Base-by-base conservation (phyloP, 2,888 invertebrate genomes). In the Drosophila infuscata region DNA sequence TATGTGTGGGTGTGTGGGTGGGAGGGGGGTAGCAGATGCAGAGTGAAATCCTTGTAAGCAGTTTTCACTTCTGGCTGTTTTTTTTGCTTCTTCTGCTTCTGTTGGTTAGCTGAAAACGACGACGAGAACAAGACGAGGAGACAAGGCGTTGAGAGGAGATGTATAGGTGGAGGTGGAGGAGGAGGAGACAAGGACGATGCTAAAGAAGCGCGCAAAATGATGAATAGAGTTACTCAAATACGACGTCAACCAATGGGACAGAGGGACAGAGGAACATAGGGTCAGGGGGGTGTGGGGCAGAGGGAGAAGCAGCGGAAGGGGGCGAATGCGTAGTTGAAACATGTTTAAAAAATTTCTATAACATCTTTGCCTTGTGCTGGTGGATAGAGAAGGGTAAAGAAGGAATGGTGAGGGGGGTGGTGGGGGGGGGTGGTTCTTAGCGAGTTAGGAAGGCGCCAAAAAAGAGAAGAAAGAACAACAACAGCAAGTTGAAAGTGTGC, bases 181-280 rank as follows among this genome's bases (percentile, higher is more conserved):
- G 4, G 15, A 25, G 25, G 25, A 46, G 49, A 57, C 56, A 53
- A 62, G 56, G 62, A 54, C 63, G 68, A 57, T 30, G 73, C 81
- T 61, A 76, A 81, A 51, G 70, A 83, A 76, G 77, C 83, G 78
- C 79, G 67, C 87, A 88, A 88, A 90, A 86, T 86, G 90, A 90
- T 86, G 85, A 85, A 85, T 85, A 85, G 84, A 85, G 90, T 89
- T 89, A 85, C 84, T 88, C 84, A 89, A 85, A 85, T 85, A 85
- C 79, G 65, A 56, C 66, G 49, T 41, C 67, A 58, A 64, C 43
- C 51, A 30, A 35, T 11, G 20, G 20, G 12, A 6, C 48, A 29
- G 48, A 25, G 15, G 7, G 17, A 25, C 48, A 29, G 48, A 25
- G 15, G 7, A 9, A 25, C 29, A 48, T 25, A 33, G 63, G 59